These are phyloP conservation scores for Eueides isabella DNA, from an alignment of 1,140 invertebrate species.

Conservation along the genomic window DNA sequence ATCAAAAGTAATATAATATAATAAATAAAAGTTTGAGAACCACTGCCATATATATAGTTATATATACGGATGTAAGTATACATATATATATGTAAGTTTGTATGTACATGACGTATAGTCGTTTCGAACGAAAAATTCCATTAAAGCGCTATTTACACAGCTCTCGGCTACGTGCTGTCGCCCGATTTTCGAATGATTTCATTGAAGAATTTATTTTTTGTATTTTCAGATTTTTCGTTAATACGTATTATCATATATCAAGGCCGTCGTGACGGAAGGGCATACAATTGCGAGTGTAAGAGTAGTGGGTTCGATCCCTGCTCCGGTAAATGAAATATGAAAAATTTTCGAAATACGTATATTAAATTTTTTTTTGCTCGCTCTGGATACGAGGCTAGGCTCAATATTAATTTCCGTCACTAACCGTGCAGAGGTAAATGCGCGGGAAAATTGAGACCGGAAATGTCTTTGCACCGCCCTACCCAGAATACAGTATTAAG, in stretches of 20 bases:
- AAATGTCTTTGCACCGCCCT: too few species aligned
- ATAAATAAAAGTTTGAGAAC: background rate
- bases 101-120: constrained; percentile 44
- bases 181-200: constrained; percentile 60
- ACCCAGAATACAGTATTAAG: too few species aligned
- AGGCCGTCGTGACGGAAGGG: too few species aligned
- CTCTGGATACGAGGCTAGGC: too few species aligned
- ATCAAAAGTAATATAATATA: background rate
- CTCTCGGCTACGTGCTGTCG: constrained; percentile 44
- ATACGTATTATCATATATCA: constrained; percentile 2
- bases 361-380: too few species aligned
- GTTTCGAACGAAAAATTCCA: constrained; percentile 66
- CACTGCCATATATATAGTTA: constrained; percentile 21
- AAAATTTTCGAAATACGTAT: too few species aligned
- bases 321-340: too few species aligned
- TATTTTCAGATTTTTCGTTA: background rate
- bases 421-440: too few species aligned
- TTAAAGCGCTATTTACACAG: constrained; percentile 72
- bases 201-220: constrained; percentile 35
- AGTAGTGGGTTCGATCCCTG: too few species aligned
- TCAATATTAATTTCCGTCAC: too few species aligned
- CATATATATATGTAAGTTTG: constrained; percentile 34
- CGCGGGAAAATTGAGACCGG: too few species aligned
- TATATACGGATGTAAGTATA: constrained; percentile 10
- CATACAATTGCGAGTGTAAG: too few species aligned